A percentile compares a stretch with the other conserved stretches of the same genome.
Conservation (phyloP, 2,888 invertebrate genomes). For the Itoplectis maculator region DNA sequence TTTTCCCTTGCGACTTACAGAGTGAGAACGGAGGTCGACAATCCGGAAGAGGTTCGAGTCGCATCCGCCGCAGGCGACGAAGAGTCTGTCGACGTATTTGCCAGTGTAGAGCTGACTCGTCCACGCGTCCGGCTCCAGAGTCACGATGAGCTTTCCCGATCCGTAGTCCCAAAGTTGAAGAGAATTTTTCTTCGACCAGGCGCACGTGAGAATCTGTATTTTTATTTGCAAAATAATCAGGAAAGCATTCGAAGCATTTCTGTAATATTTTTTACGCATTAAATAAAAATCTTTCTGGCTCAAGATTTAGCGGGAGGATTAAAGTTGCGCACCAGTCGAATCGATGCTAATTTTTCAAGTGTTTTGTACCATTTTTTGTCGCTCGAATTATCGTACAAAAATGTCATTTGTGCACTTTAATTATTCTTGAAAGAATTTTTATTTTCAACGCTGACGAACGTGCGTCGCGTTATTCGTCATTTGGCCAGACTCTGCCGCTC, state of each 20-base stretch:
- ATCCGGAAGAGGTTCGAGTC: conserved; percentile 87
- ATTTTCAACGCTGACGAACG: not conserved
- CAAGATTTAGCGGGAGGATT: too few relatives aligned
- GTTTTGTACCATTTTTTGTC: too few relatives aligned
- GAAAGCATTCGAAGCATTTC: too few relatives aligned
- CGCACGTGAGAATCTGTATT: conserved; percentile 87
- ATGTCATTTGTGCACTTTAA: not conserved
- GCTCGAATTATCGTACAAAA: too few relatives aligned
- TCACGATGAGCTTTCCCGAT: conserved; percentile 87
- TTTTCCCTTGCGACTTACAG: conserved; percentile 83
- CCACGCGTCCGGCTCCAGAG: conserved; percentile 86
- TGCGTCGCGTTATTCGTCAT: not conserved
- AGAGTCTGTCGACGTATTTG: conserved; percentile 86
- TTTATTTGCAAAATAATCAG: not conserved
- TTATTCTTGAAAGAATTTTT: not conserved
- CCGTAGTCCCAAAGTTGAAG: conserved; percentile 89
- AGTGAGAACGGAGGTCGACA: conserved; percentile 87
- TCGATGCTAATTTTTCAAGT: too few relatives aligned
- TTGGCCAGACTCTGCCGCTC: not conserved
- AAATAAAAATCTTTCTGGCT: too few relatives aligned
- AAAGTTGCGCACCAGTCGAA: too few relatives aligned
- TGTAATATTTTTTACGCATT: too few relatives aligned
- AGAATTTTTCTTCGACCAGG: conserved; percentile 88
- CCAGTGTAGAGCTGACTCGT: conserved; percentile 88
- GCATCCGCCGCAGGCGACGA: conserved; percentile 87